Evolutionary conservation across 1,140 invertebrate species (phyloP), one percentile per base, ranked within the genome.

Genomic region (Drosophila simulans): DNA sequence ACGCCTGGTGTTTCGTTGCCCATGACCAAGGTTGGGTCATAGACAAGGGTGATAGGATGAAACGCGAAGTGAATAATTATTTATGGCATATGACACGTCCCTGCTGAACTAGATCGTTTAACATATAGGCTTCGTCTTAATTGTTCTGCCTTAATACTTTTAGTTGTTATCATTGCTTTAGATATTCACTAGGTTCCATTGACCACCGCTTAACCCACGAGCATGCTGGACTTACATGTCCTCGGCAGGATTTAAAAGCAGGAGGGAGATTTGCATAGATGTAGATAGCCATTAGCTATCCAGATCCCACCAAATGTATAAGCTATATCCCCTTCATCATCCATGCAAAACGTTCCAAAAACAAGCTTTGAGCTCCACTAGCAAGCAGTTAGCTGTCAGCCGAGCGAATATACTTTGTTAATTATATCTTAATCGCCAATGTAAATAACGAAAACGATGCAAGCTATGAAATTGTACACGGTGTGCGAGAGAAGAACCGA

Each of bases 91-190:
- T 66, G 46, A 11, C 48, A 43, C 37, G 40, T 37, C 57, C 40
- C 27, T 34, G 48, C 48, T 42, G 39, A 56, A 42, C 20, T 56
- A 27, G 11, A 58, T 3, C 5, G 20, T 65, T 45, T 20, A 49
- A 15, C 46, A 10, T 48, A 10, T 10, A 39, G 39, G 39, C 15
- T 13, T 17, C n/a, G 11, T 12, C 25, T 27, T 11, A 5, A 37
- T 13, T 17, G 5, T 10, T 40, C 45, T 59, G 45, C 34, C n/a
- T 58, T 58, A 49, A 20, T 58, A 15, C 13, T 27, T 37, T 65
- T 49, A 66, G 59, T 49, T 52, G 46, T 52, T 65, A 66, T 60
- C 40, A 66, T 65, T 40, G 59, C 22, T 17, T 25, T 17, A 55
- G 35, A 15, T 15, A 22, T 15, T 0, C n/a, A 40, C 7, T 25